Evolutionary conservation across 64 coral and sea anemone species (phyloP).

Genomic region (Exaiptasia diaphana): DNA sequence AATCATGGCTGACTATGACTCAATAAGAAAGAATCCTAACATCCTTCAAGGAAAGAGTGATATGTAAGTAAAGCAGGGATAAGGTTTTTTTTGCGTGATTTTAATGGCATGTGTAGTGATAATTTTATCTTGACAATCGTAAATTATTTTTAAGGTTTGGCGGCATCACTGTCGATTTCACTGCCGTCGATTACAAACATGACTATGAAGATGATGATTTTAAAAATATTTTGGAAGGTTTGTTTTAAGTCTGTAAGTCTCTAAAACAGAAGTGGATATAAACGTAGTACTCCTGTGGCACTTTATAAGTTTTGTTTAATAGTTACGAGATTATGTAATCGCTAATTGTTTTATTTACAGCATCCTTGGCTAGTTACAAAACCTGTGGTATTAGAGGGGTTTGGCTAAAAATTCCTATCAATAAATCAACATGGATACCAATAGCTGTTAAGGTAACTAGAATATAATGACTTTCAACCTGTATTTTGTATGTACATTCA

Average conservation of each 20-base stretch:
- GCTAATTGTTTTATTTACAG: conserved; percentile 4
- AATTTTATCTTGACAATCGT: too few relatives aligned
- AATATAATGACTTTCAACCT: too few relatives aligned
- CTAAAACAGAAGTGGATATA: too few relatives aligned
- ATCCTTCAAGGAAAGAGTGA: conserved; percentile 37
- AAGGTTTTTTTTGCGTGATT: not conserved
- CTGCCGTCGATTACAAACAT: not conserved
- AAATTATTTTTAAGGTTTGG: conserved; percentile 17
- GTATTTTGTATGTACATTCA: too few relatives aligned
- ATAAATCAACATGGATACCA: conserved; percentile 68
- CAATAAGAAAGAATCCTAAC: not conserved
- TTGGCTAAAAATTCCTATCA: conserved; percentile 81
- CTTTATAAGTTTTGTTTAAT: too few relatives aligned
- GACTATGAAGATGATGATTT: not conserved
- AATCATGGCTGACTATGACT: not conserved
- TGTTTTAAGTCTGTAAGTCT: too few relatives aligned
- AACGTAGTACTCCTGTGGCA: too few relatives aligned
- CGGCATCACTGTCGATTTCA: conserved; percentile 31
- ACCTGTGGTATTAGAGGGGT: conserved; percentile 73
- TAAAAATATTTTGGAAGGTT: not conserved
- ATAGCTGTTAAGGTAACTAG: conserved; percentile 70
- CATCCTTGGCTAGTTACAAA: conserved; percentile 46
- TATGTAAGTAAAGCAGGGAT: conserved; percentile 33
- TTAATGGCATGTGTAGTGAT: too few relatives aligned
- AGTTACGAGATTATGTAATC: too few relatives aligned